Evolutionary conservation across 2,113 vertebrate genomes (phyloP), one percentile per base, ranked within the genome.

Genomic region (Pedionomus torquatus): DNA sequence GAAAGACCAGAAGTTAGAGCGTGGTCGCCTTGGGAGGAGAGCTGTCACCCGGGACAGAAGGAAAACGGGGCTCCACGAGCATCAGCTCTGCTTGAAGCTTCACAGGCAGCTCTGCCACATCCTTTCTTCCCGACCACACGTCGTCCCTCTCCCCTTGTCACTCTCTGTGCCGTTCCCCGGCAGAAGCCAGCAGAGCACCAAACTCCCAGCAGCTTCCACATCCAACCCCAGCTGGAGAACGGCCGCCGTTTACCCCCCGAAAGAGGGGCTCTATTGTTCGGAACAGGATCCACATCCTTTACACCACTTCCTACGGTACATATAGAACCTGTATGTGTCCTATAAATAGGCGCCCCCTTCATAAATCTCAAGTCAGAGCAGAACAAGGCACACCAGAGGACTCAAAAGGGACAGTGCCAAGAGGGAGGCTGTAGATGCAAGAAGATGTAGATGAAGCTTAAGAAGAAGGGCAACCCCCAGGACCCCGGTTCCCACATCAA

Each of bases 211-310:
- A 33, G 15, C 43, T 77, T 21, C 75, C n/a, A 43, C 44, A 19
- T 30, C 43, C 83, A 61, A 9, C 21, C 58, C 82, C 3, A 10
- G 37, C 82, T 44, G 35, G 28, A 74, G 54, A 90, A 26, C 48
- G 26, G 41, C 52, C 4, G 0, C 70, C 7, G 0, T 8, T 4
- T 4, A 33, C 16, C 37, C 76, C 75, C 44, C 37, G 43, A 87
- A 82, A 76, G 2, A 33, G 0, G 0, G 6, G 12, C 33, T 75
- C 84, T 10, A 28, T 49, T 90, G 81, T 84, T 46, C 15, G 13
- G 24, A 31, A 87, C 89, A 95, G 94, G 91, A 96, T 79, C 82
- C 84, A 66, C 90, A 96, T 89, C 93, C 91, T 95, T 28, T 66
- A 8, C 48, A 35, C n/a, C 85, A 9, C 92, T 94, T 96, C 92